A percentile compares a stretch with the other conserved stretches of the same genome.
These are phyloP conservation scores for Elanus axillaris DNA, from an alignment of 2,113 vertebrate species.

Conservation along the genomic window DNA sequence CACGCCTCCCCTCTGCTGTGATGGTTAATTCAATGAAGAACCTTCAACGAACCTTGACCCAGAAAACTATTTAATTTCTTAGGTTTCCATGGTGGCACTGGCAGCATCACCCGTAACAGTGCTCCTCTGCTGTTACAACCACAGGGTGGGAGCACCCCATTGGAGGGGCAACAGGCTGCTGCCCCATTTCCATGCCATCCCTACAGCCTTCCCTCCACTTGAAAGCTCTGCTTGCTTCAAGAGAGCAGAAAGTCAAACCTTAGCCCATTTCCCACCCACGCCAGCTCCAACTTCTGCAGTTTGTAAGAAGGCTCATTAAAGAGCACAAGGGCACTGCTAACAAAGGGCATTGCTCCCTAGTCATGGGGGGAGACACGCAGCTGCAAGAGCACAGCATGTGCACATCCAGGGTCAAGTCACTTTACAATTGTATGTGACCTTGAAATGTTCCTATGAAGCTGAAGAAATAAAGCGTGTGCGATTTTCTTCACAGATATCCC, in stretches of 20 bases:
- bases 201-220: background rate
- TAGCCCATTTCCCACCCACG: background rate
- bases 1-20: background rate
- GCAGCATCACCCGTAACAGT: background rate
- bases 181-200: background rate
- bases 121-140: background rate
- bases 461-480: background rate
- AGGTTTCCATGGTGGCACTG: background rate
- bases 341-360: background rate
- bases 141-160: accelerated
- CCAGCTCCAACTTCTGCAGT: background rate
- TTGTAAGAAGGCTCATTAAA: background rate
- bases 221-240: background rate
- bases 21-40: background rate
- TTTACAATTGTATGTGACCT: background rate
- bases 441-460: background rate
- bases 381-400: background rate
- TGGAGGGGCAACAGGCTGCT: accelerated
- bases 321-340: background rate
- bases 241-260: background rate
- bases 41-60: background rate
- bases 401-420: background rate
- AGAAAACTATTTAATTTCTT: background rate
- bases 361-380: accelerated
- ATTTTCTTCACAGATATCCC: background rate